phyloP scores from a whole-genome alignment of 2,113 vertebrate species.

The Daboia siamensis region DNA sequence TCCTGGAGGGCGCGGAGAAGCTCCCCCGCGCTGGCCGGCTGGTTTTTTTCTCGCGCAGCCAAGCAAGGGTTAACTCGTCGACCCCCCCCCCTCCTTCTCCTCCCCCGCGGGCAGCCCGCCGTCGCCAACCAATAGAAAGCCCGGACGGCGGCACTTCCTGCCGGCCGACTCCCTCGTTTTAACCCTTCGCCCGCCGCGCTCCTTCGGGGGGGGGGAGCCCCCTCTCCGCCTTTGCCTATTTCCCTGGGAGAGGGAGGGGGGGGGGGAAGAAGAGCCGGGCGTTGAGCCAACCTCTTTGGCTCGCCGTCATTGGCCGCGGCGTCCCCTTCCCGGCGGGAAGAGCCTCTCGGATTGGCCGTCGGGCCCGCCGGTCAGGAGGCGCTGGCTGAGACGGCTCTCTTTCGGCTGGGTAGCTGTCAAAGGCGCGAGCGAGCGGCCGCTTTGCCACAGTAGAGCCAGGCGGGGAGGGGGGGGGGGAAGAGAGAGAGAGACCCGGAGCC shows the following conservation, averaged over 20 bases:
- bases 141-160: slow-evolving; percentile 82
- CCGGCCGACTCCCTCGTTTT: slow-evolving; percentile 66
- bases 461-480: slow-evolving; percentile 88
- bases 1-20: background rate
- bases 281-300: slow-evolving; percentile 49
- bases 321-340: slow-evolving; percentile 52
- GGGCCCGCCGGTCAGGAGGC: slow-evolving; percentile 70
- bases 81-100: slow-evolving; percentile 21
- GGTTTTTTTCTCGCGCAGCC: background rate
- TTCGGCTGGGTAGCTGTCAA: slow-evolving; percentile 87
- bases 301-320: slow-evolving; percentile 68
- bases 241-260: background rate
- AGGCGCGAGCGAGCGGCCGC: slow-evolving; percentile 83
- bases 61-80: slow-evolving; percentile 78
- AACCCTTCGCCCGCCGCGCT: slow-evolving; percentile 54
- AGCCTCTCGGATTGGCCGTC: slow-evolving; percentile 70
- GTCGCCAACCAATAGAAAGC: slow-evolving; percentile 73
- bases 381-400: slow-evolving; percentile 57
- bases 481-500: slow-evolving; percentile 49
- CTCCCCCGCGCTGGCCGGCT: background rate
- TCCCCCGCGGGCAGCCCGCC: slow-evolving; percentile 57
- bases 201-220: background rate
- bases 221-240: background rate
- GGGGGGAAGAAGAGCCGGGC: slow-evolving; percentile 21
- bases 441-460: slow-evolving; percentile 86